Evolutionary conservation across 2,797 vertebrate species (phyloP).

Genomic region (Rhincodon typus): DNA sequence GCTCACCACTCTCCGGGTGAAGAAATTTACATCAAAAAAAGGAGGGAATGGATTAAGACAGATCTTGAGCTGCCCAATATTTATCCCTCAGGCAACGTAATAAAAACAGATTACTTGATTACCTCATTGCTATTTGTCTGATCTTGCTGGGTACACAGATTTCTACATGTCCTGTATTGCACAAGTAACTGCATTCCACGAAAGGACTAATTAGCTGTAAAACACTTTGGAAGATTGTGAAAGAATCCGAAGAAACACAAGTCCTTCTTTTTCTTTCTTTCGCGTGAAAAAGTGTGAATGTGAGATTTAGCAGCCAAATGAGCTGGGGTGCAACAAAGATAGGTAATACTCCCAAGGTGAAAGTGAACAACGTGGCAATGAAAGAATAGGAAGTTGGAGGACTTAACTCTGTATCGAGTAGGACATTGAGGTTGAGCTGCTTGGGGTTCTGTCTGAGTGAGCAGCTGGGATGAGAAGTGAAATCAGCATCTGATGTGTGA

Average conservation of each 20-base stretch:
- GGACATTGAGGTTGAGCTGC: background rate
- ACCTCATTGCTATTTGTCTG: background rate
- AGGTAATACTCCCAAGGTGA: background rate
- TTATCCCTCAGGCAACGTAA: background rate
- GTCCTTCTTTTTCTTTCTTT: background rate
- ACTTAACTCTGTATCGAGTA: background rate
- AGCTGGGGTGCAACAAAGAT: background rate
- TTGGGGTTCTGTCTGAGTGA: background rate
- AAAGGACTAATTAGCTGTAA: background rate
- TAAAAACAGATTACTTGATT: background rate
- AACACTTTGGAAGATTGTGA: background rate
- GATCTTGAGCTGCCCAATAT: background rate
- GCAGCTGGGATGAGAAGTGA: conserved; percentile 8
- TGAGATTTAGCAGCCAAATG: background rate
- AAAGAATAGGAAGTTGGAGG: background rate
- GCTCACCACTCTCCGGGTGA: too few relatives aligned
- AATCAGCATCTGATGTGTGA: conserved; percentile 1
- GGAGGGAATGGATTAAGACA: background rate
- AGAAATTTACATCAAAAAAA: too few relatives aligned
- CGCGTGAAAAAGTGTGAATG: background rate
- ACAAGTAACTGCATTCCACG: background rate
- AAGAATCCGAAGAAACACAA: background rate
- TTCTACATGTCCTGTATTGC: background rate
- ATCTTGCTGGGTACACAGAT: background rate
- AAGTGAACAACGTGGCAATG: background rate